Evolutionary conservation across 2,797 vertebrate species (phyloP).

Genomic region (Cetoscarus ocellatus): DNA sequence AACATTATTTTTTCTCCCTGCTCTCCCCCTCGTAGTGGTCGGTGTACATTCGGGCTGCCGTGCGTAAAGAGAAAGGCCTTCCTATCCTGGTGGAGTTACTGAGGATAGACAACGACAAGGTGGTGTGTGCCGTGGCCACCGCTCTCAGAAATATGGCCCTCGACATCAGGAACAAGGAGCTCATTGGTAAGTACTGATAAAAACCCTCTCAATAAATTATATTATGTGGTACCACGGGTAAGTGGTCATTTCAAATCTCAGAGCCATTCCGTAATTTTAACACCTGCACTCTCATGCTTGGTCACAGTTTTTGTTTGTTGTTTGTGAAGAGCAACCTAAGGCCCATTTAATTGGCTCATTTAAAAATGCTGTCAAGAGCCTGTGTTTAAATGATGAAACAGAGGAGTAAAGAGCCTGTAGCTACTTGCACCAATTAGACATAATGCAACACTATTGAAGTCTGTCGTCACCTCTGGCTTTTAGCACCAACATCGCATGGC

Average conservation of each 20-base stretch:
- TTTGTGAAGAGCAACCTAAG: background rate
- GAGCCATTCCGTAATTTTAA: background rate
- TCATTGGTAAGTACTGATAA: conserved; percentile 91
- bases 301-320: conserved; percentile 4
- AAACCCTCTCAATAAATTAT: background rate
- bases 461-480: conserved; percentile 15
- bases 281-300: background rate
- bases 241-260: conserved; percentile 14
- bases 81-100: conserved; percentile 97
- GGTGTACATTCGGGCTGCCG: conserved; percentile 96
- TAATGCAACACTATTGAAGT: conserved; percentile 12
- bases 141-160: conserved; percentile 98
- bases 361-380: conserved; percentile 21
- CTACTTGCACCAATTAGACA: conserved; percentile 28
- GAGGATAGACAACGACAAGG: conserved; percentile 98
- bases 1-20: background rate
- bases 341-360: conserved; percentile 28
- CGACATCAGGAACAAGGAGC: conserved; percentile 98
- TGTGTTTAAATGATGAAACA: conserved; percentile 40
- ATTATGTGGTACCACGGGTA: background rate
- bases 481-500: background rate
- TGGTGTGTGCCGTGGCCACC: conserved; percentile 97
- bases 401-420: conserved; percentile 13
- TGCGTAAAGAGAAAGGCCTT: conserved; percentile 88
- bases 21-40: conserved; percentile 87